Base-by-base conservation (phyloP, 2,797 vertebrate genomes). In the Aselliscus stoliczkanus region DNA sequence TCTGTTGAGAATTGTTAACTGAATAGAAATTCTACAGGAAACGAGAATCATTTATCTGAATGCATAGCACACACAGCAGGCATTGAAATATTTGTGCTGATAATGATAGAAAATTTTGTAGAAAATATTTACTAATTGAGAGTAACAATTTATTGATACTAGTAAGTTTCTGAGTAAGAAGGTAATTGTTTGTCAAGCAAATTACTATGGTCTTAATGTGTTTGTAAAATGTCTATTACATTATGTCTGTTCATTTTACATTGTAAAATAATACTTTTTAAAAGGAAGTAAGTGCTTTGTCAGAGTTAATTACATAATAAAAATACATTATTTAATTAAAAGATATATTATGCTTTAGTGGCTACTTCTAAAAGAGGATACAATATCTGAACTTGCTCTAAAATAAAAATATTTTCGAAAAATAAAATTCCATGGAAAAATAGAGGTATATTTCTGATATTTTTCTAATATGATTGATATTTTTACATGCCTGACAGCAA, bases 351-450 rank as follows among this genome's bases (percentile, higher is more conserved):
- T 58, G 17, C n/a, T 52, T 76, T 73, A 73, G n/a, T 90, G 14
- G 23, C 42, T 80, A 37, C 20, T 92, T 95, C 79, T 93, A 58
- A 92, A 95, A 94, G 69, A 83, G 23, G 10, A 39, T 58, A 34
- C 4, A 50, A 54, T 3, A 94, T 92, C 5, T 93, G 42, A 88
- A 92, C n/a, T 79, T 92, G 20, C 62, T 87, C 70, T 50, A 76
- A 88, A 88, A 56, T 77, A 88, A 77, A 75, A 89, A 54, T 69
- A 27, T 62, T 82, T 88, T 95, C 80, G 23, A 15, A 56, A 67
- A 89, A 58, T 95, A 50, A 83, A 81, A 90, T 88, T 96, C 92
- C 25, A 31, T 93, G 50, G 80, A 79, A 89, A 94, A 95, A 70
- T 73, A 72, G 31, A 88, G 62, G 4, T 54, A 17, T 93, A 50